Evolutionary conservation across 1,140 invertebrate species (phyloP), one percentile per base, ranked within the genome.

Genomic region (Teleopsis dalmanni): DNA sequence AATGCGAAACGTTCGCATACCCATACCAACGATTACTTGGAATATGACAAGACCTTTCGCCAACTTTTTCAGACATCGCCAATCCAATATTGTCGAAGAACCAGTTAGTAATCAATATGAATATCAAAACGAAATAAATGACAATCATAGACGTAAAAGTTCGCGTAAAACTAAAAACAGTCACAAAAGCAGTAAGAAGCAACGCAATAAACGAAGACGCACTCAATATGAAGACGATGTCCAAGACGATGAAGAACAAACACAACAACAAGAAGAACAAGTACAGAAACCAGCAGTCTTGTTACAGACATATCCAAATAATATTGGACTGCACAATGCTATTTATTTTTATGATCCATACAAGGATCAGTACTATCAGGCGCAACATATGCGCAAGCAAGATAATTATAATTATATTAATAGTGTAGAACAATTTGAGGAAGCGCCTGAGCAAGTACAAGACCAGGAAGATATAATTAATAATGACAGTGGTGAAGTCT

Each of bases 1-100:
- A n/a, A 47, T 66, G 4, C 64, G 64, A 19, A 67, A 56, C 29
- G 58, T 66, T 11, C 60, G 56, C 19, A 55, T 63, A 4, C 42
- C 57, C 6, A 54, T 66, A 18, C 57, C 55, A 21, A 34, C 56
- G 0, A 14, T 53, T 13, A 33, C 8, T n/a, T 54, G 58, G n/a
- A 67, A 67, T 51, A 35, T 67, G 38, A 64, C 64, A 6, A 67
- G 61, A 54, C 61, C 64, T 2, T 35, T 67, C 26, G 54, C 52
- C 0, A 67, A 67, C 42, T 45, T 67, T 0, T 64, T 67, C 10
- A 66, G 55, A 14, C 57, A 63, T 34, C 60, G 63, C 22, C 54
- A 42, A 11, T 45, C 59, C 8, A 64, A 66, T 42, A 56, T 67
- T 9, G 56, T 67, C 18, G 64, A 66, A 41, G 53, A 60, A 0